These are phyloP conservation scores for Rhopalosiphum nymphaeae DNA, from an alignment of 2,888 invertebrate species.

Conservation along the genomic window DNA sequence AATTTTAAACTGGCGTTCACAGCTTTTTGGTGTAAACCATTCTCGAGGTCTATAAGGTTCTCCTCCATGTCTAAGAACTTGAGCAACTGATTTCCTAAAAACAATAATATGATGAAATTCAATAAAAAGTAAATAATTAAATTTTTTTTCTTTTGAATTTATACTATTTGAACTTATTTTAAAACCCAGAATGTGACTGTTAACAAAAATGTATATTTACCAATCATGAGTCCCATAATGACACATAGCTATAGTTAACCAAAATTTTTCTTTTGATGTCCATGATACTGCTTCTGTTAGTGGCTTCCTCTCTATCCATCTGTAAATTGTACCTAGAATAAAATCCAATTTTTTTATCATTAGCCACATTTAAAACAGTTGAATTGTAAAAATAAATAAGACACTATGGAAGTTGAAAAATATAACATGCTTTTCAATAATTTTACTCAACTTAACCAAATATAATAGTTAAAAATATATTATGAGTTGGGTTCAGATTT, in stretches of 20 bases:
- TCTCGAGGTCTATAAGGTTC: slow-evolving; percentile 55
- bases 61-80: slow-evolving; percentile 44
- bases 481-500: no score
- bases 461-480: no score
- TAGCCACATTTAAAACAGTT: background rate
- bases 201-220: slow-evolving; percentile 31
- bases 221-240: slow-evolving; percentile 50
- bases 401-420: background rate
- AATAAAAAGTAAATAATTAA: background rate
- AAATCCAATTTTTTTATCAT: slow-evolving; percentile 10
- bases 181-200: background rate
- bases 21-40: slow-evolving; percentile 53
- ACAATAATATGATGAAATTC: background rate
- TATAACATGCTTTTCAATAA: no score
- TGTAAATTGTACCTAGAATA: slow-evolving; percentile 41
- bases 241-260: slow-evolving; percentile 12
- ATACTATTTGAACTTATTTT: background rate
- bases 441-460: no score
- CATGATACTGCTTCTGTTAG: slow-evolving; percentile 50
- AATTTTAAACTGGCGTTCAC: slow-evolving; percentile 52
- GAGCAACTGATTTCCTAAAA: slow-evolving; percentile 47
- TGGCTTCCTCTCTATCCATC: slow-evolving; percentile 56
- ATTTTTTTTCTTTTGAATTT: background rate
- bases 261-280: slow-evolving; percentile 56
- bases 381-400: background rate